phyloP scores from a whole-genome alignment of 2,113 vertebrate genomes.

The Lepidothrix coronata region DNA sequence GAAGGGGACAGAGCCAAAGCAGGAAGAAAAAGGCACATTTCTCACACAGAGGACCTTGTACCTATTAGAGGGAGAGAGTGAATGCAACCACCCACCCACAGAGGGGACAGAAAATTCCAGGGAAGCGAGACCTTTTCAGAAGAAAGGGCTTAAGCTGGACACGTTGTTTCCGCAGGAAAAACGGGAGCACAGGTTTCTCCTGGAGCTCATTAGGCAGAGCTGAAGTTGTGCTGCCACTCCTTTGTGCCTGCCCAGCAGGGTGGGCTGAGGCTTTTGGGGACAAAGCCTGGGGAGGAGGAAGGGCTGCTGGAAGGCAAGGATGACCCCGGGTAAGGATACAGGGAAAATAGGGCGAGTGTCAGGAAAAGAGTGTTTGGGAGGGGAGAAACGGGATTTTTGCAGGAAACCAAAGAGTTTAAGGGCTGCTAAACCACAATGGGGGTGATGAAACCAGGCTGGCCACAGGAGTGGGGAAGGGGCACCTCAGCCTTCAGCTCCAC shows the following conservation, averaged over 20 bases:
- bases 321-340: neutral
- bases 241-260: neutral
- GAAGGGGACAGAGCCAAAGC: constrained; percentile 5
- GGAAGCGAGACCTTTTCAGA: neutral
- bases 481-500: neutral
- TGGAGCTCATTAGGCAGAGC: neutral
- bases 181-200: neutral
- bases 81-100: constrained; percentile 12
- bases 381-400: neutral
- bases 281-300: neutral
- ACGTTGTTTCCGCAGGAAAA: constrained; percentile 30
- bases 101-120: neutral
- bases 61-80: neutral
- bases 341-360: neutral
- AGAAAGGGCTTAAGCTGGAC: neutral
- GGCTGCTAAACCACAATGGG: neutral
- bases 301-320: neutral
- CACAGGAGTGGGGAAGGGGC: neutral
- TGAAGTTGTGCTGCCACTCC: neutral
- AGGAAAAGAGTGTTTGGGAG: neutral
- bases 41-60: neutral
- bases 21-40: constrained; percentile 20
- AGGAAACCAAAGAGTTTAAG: neutral
- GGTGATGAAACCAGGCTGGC: neutral
- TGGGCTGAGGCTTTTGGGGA: neutral